These are phyloP conservation scores for Chloromyia formosa DNA, from an alignment of 2,888 invertebrate species.

Conservation along the genomic window DNA sequence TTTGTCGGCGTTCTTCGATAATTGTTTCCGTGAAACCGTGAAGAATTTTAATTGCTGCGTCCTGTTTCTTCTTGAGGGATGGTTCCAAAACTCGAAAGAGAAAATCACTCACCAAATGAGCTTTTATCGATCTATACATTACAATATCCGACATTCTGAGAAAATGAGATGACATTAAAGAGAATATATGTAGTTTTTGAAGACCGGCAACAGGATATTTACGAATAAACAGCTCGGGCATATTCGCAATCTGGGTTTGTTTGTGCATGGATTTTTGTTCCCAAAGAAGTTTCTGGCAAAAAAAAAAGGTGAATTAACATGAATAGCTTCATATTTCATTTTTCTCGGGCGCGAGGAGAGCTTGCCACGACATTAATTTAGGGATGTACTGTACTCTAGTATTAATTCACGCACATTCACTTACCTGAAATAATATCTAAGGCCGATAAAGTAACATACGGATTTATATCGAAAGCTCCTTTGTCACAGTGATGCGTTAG, in stretches of 20 bases:
- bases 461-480: conserved; percentile 10
- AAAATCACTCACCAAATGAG: conserved; percentile 53
- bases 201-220: conserved; percentile 44
- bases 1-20: conserved; percentile 56
- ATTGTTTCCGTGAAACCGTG: conserved; percentile 59
- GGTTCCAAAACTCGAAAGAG: conserved; percentile 50
- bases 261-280: conserved; percentile 74
- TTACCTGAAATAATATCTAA: conserved; percentile 26
- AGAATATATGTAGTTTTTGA: too few relatives aligned
- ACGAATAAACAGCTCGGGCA: conserved; percentile 75
- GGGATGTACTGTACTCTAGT: neutral
- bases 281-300: conserved; percentile 73
- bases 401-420: neutral
- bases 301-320: neutral
- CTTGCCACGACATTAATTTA: neutral
- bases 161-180: conserved; percentile 3
- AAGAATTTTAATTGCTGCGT: conserved; percentile 55
- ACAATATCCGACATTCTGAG: conserved; percentile 46
- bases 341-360: too few relatives aligned
- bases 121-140: conserved; percentile 50
- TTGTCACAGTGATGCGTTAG: neutral
- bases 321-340: too few relatives aligned
- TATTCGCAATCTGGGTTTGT: conserved; percentile 71
- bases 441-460: conserved; percentile 1
- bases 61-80: conserved; percentile 45